phyloP scores from a whole-genome alignment of 2,113 vertebrate genomes.

The Microtus oregoni region DNA sequence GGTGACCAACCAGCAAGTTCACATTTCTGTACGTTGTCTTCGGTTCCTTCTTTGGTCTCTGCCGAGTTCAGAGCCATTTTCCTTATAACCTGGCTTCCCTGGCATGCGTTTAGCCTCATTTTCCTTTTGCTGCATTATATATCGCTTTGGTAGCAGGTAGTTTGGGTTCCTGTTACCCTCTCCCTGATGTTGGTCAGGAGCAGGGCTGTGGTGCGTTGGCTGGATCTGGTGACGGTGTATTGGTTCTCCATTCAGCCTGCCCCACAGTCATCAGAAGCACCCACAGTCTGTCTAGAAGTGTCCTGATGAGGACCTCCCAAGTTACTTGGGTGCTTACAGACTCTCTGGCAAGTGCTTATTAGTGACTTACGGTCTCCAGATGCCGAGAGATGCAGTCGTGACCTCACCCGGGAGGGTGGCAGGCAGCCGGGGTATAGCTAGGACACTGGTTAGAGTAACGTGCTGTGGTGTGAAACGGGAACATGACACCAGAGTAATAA shows the following conservation, averaged over 20 bases:
- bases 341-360: neutral
- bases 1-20: neutral
- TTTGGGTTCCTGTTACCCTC: neutral
- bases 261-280: neutral
- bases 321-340: neutral
- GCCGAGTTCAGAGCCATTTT: constrained; percentile 4
- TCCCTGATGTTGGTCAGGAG: neutral
- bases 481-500: neutral
- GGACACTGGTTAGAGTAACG: neutral
- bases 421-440: neutral
- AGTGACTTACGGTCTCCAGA: neutral
- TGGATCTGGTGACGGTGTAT: neutral
- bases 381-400: neutral
- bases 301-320: neutral
- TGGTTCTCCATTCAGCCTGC: neutral
- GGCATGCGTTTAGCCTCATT: neutral
- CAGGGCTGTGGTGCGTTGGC: neutral
- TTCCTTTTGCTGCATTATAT: neutral
- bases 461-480: neutral
- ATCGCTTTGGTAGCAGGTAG: neutral
- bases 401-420: neutral
- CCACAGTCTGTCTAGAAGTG: neutral
- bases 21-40: neutral
- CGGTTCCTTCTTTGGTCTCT: constrained; percentile 48
- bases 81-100: neutral